Evolutionary conservation across 2,797 vertebrate genomes (phyloP).

Genomic region (Pelobates cultripes): DNA sequence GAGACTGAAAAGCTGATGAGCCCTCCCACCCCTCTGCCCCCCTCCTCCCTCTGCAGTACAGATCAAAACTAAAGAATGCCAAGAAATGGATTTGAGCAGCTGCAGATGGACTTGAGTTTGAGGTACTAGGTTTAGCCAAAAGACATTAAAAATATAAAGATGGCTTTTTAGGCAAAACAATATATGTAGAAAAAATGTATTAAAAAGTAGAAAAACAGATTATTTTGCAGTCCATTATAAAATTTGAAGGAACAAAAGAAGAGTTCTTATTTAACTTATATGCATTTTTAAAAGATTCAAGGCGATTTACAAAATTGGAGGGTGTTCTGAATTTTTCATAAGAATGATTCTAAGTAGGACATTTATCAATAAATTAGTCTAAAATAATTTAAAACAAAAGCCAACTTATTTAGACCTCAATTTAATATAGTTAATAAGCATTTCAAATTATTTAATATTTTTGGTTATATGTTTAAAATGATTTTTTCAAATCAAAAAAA

Average conservation of each 20-base stretch:
- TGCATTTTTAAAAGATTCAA: background rate
- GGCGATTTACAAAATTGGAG: too few relatives aligned
- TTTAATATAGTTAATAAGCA: too few relatives aligned
- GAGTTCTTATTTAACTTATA: background rate
- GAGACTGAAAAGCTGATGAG: conserved; percentile 47
- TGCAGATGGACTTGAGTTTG: conserved; percentile 30
- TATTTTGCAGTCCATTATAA: conserved; percentile 14
- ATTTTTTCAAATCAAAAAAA: too few relatives aligned
- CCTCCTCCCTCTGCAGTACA: conserved; percentile 20
- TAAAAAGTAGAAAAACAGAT: conserved; percentile 6
- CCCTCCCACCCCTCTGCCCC: conserved; percentile 14
- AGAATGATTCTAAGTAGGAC: too few relatives aligned
- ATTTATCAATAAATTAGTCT: too few relatives aligned
- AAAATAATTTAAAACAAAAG: too few relatives aligned
- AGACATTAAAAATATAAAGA: conserved; percentile 23
- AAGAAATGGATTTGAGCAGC: conserved; percentile 48
- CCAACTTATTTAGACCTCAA: too few relatives aligned
- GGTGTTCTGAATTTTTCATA: too few relatives aligned
- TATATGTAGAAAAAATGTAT: conserved; percentile 7
- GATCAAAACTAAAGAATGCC: conserved; percentile 39
- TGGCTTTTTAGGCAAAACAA: conserved; percentile 8
- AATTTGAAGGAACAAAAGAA: conserved; percentile 15
- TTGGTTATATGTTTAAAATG: too few relatives aligned
- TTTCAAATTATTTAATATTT: too few relatives aligned
- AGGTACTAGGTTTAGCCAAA: conserved; percentile 29